Evolutionary conservation across 1,140 invertebrate species (phyloP).

Genomic region (Uloborus diversus): DNA sequence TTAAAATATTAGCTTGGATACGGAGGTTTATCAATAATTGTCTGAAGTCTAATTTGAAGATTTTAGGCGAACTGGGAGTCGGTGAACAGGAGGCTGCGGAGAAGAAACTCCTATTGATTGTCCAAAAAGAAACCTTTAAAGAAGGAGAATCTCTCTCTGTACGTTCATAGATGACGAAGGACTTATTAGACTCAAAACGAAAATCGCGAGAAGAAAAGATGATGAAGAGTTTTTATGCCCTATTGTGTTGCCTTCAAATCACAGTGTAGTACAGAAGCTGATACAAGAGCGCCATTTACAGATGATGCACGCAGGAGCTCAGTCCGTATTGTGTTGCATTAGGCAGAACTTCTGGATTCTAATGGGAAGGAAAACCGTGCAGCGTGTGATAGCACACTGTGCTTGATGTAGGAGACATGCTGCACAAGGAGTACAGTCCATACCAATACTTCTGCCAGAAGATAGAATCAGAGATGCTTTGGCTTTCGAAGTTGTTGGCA

Average conservation of each 20-base stretch:
- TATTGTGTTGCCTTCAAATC: slow-evolving; percentile 13
- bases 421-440: neutral
- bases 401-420: neutral
- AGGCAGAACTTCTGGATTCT: slow-evolving; percentile 17
- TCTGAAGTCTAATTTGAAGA: too few species aligned
- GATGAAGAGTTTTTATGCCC: slow-evolving; percentile 10
- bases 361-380: slow-evolving; percentile 5
- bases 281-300: too few species aligned
- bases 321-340: too few species aligned
- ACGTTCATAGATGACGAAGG: too few species aligned
- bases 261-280: slow-evolving; percentile 1
- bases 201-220: slow-evolving; percentile 12
- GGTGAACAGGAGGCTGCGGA: too few species aligned
- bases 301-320: too few species aligned
- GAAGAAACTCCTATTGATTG: too few species aligned
- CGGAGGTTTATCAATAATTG: too few species aligned
- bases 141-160: too few species aligned
- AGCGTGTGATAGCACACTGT: slow-evolving; percentile 15
- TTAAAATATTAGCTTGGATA: too few species aligned
- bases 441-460: slow-evolving; percentile 56
- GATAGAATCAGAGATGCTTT: slow-evolving; percentile 58
- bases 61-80: too few species aligned
- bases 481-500: slow-evolving; percentile 61
- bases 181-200: slow-evolving; percentile 7
- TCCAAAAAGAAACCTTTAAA: too few species aligned